phyloP scores from a whole-genome alignment of 2,113 vertebrate genomes.

The Myiagra hebetior region DNA sequence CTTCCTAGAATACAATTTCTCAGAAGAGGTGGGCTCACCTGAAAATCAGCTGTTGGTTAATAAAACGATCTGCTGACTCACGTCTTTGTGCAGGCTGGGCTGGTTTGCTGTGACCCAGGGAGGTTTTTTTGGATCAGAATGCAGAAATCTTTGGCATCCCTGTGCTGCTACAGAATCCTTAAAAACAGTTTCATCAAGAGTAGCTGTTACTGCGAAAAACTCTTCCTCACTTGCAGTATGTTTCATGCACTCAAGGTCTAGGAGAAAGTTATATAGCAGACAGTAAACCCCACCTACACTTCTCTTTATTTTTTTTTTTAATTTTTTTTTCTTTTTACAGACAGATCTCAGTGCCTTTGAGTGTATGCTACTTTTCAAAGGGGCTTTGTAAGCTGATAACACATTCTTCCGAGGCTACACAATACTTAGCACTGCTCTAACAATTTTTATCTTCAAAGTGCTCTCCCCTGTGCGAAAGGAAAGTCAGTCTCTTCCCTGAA shows the following conservation, averaged over 20 bases:
- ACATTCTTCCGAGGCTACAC: slow-evolving; percentile 42
- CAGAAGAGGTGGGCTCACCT: not conserved
- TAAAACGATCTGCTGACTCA: not conserved
- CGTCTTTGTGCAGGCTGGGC: not conserved
- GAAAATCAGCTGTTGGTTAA: not conserved
- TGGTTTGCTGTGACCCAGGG: not conserved
- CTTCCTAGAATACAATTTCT: not conserved
- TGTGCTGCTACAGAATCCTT: not conserved
- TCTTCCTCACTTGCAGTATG: not conserved
- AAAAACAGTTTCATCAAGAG: not conserved
- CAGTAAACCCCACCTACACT: slow-evolving; percentile 38
- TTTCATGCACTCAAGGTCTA: slow-evolving; percentile 16
- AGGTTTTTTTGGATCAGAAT: not conserved
- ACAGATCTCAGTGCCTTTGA: slow-evolving; percentile 52
- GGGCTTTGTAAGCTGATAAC: slow-evolving; percentile 57
- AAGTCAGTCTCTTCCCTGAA: slow-evolving; percentile 45
- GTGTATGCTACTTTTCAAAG: slow-evolving; percentile 63
- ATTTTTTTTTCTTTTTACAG: not conserved
- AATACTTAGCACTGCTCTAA: slow-evolving; percentile 55
- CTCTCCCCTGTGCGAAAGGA: slow-evolving; percentile 2
- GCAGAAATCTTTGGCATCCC: not conserved
- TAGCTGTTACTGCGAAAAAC: not conserved
- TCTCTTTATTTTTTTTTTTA: not conserved
- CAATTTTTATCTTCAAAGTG: slow-evolving; percentile 61
- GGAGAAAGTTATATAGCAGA: slow-evolving; percentile 33